Evolutionary conservation across 2,113 vertebrate species (phyloP), one percentile per base, ranked within the genome.

Genomic region (Leptodactylus fuscus): DNA sequence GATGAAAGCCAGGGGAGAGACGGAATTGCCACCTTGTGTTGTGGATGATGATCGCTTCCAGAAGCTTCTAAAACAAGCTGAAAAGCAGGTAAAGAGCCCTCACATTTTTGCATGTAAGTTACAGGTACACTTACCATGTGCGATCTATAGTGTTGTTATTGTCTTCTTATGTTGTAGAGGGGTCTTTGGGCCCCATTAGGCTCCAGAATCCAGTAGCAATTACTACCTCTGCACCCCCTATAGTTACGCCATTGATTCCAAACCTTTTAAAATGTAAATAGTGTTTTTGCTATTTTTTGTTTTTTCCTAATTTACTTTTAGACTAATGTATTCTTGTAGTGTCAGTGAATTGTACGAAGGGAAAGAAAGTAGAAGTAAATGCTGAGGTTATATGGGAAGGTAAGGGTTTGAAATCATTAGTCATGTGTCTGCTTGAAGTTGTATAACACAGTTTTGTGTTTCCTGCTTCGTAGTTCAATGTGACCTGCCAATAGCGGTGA

Each of bases 21-120:
- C 93, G 0, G 92, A 93, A 27, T 93, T 96, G 49, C 93, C 95
- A 0, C 78, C 82, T 0, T 91, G 89, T 7, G 88, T 96, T 87
- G 89, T 95, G 38, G 94, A 95, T 73, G 95, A 96, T 2, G 93
- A 95, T 82, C 53, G 91, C 4, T 95, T 96, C 92, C 94, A 94
- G 89, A 94, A 91, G 75, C 94, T 96, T 51, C 88, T 96, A 87
- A 92, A 92, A 81, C 92, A 95, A 87, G 95, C 95, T 2, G 94
- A 93, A 88, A 95, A 94, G 81, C 94, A 96, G 94, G 95, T 94
- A 92, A 1, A 15, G 24, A 62, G 2, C 0, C 24, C 24, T 62
- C 24, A 62, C 24, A 4, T 4, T 0, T 62, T 11, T 27, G 4
- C 41, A 44, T 44, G 41, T 44, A 44, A 4, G 4, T 5, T 44